Percentiles rank a stretch among this genome's conserved stretches.
phyloP scores from a whole-genome alignment of 2,113 vertebrate species.

The Pluvialis apricaria region DNA sequence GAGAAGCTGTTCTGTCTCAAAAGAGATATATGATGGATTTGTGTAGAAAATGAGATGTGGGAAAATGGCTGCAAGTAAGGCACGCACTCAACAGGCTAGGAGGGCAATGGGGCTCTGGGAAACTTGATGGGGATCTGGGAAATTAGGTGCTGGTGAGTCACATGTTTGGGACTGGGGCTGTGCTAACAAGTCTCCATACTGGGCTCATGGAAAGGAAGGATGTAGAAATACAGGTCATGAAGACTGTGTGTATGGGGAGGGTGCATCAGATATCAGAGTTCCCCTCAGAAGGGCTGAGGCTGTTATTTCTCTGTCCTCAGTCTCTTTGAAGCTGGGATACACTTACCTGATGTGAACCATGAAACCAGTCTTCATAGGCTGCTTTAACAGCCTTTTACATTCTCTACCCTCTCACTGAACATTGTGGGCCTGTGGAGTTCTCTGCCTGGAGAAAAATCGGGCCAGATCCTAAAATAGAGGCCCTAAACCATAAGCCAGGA shows the following conservation, averaged over 20 bases:
- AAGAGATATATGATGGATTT: not conserved
- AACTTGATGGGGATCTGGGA: not conserved
- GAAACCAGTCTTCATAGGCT: not conserved
- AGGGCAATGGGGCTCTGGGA: not conserved
- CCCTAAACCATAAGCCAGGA: not conserved
- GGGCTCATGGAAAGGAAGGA: not conserved
- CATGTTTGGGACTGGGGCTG: not conserved
- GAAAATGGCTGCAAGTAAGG: not conserved
- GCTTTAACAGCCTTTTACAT: not conserved
- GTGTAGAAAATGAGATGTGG: not conserved
- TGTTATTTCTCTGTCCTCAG: not conserved
- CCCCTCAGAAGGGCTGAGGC: not conserved
- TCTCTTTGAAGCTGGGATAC: not conserved
- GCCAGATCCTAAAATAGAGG: not conserved
- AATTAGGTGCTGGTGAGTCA: not conserved
- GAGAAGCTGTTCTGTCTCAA: not conserved
- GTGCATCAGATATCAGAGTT: not conserved
- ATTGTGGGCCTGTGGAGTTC: fast-evolving
- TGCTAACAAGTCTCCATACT: not conserved
- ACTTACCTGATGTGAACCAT: not conserved
- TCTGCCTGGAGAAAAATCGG: not conserved
- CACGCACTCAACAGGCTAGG: not conserved
- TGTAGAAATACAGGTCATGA: not conserved
- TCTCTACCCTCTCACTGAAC: not conserved
- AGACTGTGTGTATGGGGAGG: not conserved